Percentiles rank a stretch among this genome's conserved stretches.
Conservation (phyloP, 2,888 invertebrate species). For the Carpatolechia fugitivella region DNA sequence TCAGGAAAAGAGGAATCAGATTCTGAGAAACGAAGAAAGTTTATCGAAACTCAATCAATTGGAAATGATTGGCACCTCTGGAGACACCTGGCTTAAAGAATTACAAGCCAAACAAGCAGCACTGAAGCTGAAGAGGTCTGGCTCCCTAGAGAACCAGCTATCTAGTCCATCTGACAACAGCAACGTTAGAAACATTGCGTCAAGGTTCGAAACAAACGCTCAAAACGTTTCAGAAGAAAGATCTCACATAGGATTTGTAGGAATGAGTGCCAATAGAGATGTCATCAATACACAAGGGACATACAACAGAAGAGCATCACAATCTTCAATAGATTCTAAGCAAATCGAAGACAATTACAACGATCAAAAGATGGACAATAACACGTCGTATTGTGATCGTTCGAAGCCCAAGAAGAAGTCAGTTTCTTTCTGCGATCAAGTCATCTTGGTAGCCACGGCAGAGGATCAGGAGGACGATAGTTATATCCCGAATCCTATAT, state of each 20-base stretch:
- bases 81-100: slow-evolving; percentile 87
- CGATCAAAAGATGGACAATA: slow-evolving; percentile 56
- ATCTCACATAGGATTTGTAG: slow-evolving; percentile 63
- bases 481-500: slow-evolving; percentile 93
- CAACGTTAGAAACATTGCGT: slow-evolving; percentile 88
- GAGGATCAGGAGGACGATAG: slow-evolving; percentile 95
- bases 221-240: slow-evolving; percentile 57
- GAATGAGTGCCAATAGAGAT: slow-evolving; percentile 68
- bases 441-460: slow-evolving; percentile 94
- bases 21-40: slow-evolving; percentile 69
- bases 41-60: slow-evolving; percentile 45
- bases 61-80: slow-evolving; percentile 47
- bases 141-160: slow-evolving; percentile 59
- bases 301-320: slow-evolving; percentile 60
- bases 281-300: slow-evolving; percentile 60
- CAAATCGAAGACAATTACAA: slow-evolving; percentile 63
- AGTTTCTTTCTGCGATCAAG: slow-evolving; percentile 96
- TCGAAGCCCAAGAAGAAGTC: slow-evolving; percentile 92
- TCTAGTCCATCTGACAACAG: slow-evolving; percentile 60
- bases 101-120: slow-evolving; percentile 88
- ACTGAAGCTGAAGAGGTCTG: slow-evolving; percentile 61
- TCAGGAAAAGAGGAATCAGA: slow-evolving; percentile 82
- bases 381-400: slow-evolving; percentile 62
- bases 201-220: slow-evolving; percentile 83
- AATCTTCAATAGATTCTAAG: slow-evolving; percentile 66